phyloP scores from a whole-genome alignment of 2,113 vertebrate genomes.

The Hiodon alosoides region DNA sequence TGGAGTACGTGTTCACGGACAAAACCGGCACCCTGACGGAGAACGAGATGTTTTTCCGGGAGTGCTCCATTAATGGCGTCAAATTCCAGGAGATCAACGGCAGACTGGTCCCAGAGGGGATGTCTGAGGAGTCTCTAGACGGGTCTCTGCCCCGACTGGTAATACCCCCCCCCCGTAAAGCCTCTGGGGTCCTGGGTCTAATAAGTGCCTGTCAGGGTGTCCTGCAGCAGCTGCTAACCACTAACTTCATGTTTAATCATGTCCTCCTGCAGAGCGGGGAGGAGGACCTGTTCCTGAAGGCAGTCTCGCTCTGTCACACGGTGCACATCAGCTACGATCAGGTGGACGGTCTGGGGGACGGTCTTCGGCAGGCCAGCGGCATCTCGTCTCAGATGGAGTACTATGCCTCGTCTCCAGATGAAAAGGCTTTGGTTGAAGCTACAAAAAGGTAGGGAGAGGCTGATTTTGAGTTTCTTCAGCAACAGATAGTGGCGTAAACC shows the following conservation, averaged over 20 bases:
- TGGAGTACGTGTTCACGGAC: constrained; percentile 96
- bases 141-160: constrained; percentile 66
- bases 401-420: constrained; percentile 93
- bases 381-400: constrained; percentile 76
- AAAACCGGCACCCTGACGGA: constrained; percentile 97
- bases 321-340: constrained; percentile 90
- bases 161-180: constrained; percentile 28
- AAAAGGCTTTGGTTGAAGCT: constrained; percentile 95
- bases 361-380: constrained; percentile 70
- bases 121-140: constrained; percentile 77
- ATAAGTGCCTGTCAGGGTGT: no score
- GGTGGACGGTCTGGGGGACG: constrained; percentile 66
- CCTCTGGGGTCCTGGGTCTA: no score
- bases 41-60: constrained; percentile 98
- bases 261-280: constrained; percentile 64
- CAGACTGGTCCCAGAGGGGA: constrained; percentile 82
- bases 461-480: no score
- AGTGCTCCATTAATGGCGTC: constrained; percentile 89
- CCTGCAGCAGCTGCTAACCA: background rate
- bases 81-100: constrained; percentile 93
- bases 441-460: constrained; percentile 71
- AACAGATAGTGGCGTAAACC: no score
- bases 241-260: constrained; percentile 2
- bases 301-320: constrained; percentile 91
- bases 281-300: constrained; percentile 87